A percentile compares a stretch with the other conserved stretches of the same genome.
Conservation (phyloP, 2,888 invertebrate species). For the Eupsilia transversa region DNA sequence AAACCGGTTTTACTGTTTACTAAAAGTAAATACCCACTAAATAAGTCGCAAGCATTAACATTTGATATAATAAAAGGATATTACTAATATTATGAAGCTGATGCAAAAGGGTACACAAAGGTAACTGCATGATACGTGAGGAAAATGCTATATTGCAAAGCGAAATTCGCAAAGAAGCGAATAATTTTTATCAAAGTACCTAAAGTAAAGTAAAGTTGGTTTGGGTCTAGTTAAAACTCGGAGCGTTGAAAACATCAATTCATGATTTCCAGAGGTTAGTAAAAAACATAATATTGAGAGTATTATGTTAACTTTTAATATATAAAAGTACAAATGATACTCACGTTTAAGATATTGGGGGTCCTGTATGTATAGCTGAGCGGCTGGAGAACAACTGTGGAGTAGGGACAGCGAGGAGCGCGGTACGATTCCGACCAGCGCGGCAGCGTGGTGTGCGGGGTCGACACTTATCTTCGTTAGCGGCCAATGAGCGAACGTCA, state of each 20-base stretch:
- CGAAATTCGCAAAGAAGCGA: slow-evolving; percentile 8
- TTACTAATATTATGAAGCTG: background rate
- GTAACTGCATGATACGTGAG: background rate
- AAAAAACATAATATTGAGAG: too few relatives aligned
- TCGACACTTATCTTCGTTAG: slow-evolving; percentile 65
- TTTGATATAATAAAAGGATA: background rate
- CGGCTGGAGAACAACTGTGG: slow-evolving; percentile 57
- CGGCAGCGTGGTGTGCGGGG: slow-evolving; percentile 40
- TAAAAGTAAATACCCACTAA: slow-evolving; percentile 23
- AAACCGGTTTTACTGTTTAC: slow-evolving; percentile 51
- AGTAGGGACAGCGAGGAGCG: slow-evolving; percentile 49
- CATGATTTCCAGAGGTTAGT: background rate
- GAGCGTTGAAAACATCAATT: background rate
- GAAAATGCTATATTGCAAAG: slow-evolving; percentile 12
- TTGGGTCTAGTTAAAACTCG: slow-evolving; percentile 2
- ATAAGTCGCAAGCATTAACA: background rate
- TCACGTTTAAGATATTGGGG: slow-evolving; percentile 40
- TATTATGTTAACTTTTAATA: background rate
- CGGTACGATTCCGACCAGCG: slow-evolving; percentile 29
- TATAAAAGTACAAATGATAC: slow-evolving; percentile 28
- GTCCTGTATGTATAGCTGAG: slow-evolving; percentile 41
- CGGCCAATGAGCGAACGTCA: slow-evolving; percentile 70
- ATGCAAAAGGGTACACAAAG: background rate
- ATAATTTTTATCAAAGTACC: slow-evolving; percentile 26
- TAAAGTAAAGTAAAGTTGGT: too few relatives aligned